These are phyloP conservation scores for Poecilia latipinna DNA, from an alignment of 2,113 vertebrate species.

Conservation along the genomic window DNA sequence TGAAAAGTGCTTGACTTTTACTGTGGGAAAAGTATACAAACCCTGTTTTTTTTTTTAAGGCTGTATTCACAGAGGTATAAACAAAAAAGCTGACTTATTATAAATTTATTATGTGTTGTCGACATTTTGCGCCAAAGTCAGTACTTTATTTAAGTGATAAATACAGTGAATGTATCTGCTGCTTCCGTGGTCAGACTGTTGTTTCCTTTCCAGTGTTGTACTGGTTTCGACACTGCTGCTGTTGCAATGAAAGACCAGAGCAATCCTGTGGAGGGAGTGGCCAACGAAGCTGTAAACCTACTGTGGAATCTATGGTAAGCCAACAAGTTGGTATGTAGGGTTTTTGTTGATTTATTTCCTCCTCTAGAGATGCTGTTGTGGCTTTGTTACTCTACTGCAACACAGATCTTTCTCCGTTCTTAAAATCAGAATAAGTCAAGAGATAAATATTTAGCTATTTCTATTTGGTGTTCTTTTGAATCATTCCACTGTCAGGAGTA, in stretches of 20 bases:
- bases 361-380: not conserved
- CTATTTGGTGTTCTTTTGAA: no score
- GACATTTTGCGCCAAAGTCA: not conserved
- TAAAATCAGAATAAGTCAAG: not conserved
- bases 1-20: no score
- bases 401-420: not conserved
- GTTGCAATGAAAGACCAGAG: slow-evolving; percentile 74
- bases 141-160: not conserved
- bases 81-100: not conserved
- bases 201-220: slow-evolving; percentile 81
- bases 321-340: not conserved
- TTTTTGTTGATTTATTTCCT: not conserved
- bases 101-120: not conserved
- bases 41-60: no score
- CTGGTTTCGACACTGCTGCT: slow-evolving; percentile 78
- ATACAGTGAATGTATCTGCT: not conserved
- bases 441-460: no score
- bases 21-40: no score
- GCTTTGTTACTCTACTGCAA: not conserved
- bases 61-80: not conserved
- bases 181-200: not conserved
- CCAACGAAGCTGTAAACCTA: slow-evolving; percentile 91
- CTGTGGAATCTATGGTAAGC: slow-evolving; percentile 97
- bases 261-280: slow-evolving; percentile 86
- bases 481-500: not conserved